Evolutionary conservation across 2,113 vertebrate genomes (phyloP).

Genomic region (Willisornis vidua): DNA sequence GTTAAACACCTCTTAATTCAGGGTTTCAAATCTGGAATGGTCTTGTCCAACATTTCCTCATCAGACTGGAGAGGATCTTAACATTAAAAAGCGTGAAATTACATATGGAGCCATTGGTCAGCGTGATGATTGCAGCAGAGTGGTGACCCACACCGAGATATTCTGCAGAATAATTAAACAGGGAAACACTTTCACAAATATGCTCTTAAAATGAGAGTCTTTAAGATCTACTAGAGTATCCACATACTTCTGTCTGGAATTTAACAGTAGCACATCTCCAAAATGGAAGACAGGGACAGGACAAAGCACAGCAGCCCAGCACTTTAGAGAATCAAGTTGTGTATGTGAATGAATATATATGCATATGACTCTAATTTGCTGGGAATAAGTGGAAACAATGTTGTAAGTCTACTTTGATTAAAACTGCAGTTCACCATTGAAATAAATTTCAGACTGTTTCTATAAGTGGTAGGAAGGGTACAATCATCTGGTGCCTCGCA

Average conservation of each 20-base stretch:
- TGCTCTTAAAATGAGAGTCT: neutral
- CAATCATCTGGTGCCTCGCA: neutral
- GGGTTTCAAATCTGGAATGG: neutral
- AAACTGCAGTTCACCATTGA: neutral
- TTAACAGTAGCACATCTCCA: neutral
- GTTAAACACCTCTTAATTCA: neutral
- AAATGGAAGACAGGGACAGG: neutral
- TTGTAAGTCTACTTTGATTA: neutral
- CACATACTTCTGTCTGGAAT: neutral
- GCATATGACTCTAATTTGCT: neutral
- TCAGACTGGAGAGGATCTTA: neutral
- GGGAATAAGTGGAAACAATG: neutral
- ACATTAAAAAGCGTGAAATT: neutral
- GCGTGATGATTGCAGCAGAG: neutral
- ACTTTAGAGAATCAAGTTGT: neutral
- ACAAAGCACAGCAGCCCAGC: neutral
- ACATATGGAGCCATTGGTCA: neutral
- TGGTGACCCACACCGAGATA: neutral
- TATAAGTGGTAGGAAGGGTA: neutral
- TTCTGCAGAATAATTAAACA: neutral
- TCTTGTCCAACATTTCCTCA: neutral
- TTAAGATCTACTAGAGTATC: neutral
- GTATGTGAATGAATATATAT: neutral
- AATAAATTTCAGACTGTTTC: neutral
- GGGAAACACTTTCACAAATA: neutral